Base-by-base conservation (phyloP, 2,888 invertebrate genomes). In the Eristalis pertinax region DNA sequence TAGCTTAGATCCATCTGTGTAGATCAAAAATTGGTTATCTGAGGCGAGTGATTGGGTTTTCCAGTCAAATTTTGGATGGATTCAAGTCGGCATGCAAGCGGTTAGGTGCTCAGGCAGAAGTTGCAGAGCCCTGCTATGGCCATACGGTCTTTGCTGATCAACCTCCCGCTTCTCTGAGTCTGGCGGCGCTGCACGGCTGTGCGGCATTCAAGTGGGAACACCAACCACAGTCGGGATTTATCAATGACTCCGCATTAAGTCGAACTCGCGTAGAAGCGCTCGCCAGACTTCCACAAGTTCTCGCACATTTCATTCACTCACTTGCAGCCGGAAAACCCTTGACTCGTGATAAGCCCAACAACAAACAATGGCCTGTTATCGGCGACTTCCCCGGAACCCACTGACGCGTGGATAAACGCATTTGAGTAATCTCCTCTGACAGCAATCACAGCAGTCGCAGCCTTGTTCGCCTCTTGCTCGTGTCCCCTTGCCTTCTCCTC, bases 381-480 rank as follows among this genome's bases (percentile, higher is more conserved):
- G 19, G 19, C 1, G 19, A 50, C 19, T 50, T 19, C 50, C 19
- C 8, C 19, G 19, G 67, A 68, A 62, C 13, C 15, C 63, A 64
- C 62, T 64, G 63, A 81, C 1, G 50, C 56, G 32, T 32, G 69
- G 62, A 41, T 81, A 75, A 81, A 81, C 56, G 81, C 56, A 74
- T 81, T 81, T 58, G 69, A 78, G 69, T 68, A 81, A 81, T 75
- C 74, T 56, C 63, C 62, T 50, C 19, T 19, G 22, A 38, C 35
- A 29, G 58, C 80, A 67, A 73, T 68, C 67, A 62, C 26, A 13
- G n/a, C 58, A 81, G 62, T 64, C 56, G 29, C 35, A 62, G 32
- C 67, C 4, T 24, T 58, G 24, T 29, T 19, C 13, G 10, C 8
- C 5, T 1, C 58, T 8, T n/a, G n/a, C n/a, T n/a, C n/a, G n/a